These are phyloP conservation scores for Pinctada fucata DNA, from an alignment of 2,888 invertebrate species.

Conservation along the genomic window DNA sequence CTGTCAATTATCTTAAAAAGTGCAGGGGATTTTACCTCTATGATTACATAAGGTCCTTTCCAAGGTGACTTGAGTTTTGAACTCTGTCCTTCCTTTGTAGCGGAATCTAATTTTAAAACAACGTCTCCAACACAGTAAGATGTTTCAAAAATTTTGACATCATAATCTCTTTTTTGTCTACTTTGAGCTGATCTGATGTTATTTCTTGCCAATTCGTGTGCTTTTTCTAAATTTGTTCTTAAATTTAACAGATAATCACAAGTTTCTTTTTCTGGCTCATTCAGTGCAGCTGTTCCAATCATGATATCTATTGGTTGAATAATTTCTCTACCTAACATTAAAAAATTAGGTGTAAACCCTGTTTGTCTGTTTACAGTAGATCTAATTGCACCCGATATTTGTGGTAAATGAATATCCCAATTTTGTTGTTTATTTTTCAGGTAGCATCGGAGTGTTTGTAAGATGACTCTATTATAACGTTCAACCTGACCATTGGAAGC, in stretches of 20 bases:
- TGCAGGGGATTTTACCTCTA: conserved; percentile 8
- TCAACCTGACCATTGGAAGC: conserved; percentile 37
- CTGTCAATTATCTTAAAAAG: not conserved
- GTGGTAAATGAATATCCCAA: conserved; percentile 24
- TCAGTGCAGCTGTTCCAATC: conserved; percentile 4
- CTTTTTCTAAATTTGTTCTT: not conserved
- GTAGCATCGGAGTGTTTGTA: conserved; percentile 18
- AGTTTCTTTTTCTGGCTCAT: not conserved
- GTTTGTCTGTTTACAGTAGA: conserved; percentile 35
- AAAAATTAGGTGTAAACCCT: conserved; percentile 35
- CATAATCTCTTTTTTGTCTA: conserved; percentile 12
- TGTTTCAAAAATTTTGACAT: not conserved
- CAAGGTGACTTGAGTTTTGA: conserved; percentile 32
- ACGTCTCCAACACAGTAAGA: not conserved
- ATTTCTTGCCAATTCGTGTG: conserved; percentile 19
- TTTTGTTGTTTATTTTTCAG: conserved; percentile 15
- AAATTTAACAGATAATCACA: conserved; percentile 14
- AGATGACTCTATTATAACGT: conserved; percentile 25
- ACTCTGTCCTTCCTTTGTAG: conserved; percentile 27
- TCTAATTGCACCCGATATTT: conserved; percentile 31
- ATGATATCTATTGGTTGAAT: conserved; percentile 27
- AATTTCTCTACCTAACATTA: conserved; percentile 41
- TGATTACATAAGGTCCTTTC: conserved; percentile 39
- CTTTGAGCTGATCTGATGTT: not conserved
- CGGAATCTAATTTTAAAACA: conserved; percentile 11